These are phyloP conservation scores for Ailurus styani DNA, from an alignment of 2,113 vertebrate genomes.

Conservation along the genomic window DNA sequence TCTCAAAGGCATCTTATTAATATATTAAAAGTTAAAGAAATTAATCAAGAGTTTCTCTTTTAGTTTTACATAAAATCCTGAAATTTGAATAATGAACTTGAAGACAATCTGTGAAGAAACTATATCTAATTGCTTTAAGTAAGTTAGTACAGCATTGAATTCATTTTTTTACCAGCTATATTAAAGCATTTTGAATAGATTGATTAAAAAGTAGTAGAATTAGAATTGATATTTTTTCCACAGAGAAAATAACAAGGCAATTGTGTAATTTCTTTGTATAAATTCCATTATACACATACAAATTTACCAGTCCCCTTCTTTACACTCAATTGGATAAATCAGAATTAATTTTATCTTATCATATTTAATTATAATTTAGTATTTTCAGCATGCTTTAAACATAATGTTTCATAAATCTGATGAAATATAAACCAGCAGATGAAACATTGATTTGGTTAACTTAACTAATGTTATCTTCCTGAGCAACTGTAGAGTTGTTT, in stretches of 20 bases:
- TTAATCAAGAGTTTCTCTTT: neutral
- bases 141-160: neutral
- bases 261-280: neutral
- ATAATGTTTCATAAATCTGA: neutral
- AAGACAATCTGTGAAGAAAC: neutral
- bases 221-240: neutral
- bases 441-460: constrained; percentile 40
- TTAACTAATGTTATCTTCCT: constrained; percentile 28
- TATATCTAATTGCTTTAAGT: neutral
- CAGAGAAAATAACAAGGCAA: neutral
- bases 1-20: neutral
- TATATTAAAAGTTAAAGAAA: neutral
- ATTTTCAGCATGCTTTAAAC: neutral
- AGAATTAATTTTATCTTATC: neutral
- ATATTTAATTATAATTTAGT: neutral
- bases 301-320: neutral
- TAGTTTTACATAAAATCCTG: neutral
- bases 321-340: neutral
- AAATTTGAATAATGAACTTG: neutral
- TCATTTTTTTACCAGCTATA: neutral
- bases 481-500: constrained; percentile 56
- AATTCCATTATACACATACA: neutral
- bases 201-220: neutral
- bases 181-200: neutral
- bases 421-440: constrained; percentile 11